Base-by-base conservation (phyloP, 1,140 invertebrate genomes). In the Eufriesea mexicana region DNA sequence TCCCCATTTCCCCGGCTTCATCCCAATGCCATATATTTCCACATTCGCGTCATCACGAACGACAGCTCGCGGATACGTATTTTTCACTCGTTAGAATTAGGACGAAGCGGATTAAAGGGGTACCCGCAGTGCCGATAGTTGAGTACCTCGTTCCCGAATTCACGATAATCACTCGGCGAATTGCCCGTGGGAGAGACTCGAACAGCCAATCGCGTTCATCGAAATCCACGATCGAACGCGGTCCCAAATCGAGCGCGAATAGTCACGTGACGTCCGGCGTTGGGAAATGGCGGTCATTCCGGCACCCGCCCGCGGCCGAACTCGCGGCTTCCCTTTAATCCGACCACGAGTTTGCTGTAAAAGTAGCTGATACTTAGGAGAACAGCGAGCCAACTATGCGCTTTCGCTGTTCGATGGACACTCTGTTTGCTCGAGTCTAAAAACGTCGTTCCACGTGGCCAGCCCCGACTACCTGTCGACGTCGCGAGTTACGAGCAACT, bases 271-370 rank as follows among this genome's bases (percentile, higher is more conserved):
- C n/a, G n/a, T n/a, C n/a, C n/a, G n/a, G n/a, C n/a, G n/a, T n/a
- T n/a, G n/a, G n/a, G n/a, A n/a, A n/a, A n/a, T n/a, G n/a, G n/a
- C n/a, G n/a, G n/a, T n/a, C n/a, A n/a, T n/a, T n/a, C n/a, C n/a
- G n/a, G n/a, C n/a, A n/a, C n/a, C n/a, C n/a, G n/a, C n/a, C n/a
- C n/a, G n/a, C n/a, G n/a, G n/a, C n/a, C n/a, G n/a, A 49, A 68
- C 49, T 68, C 76, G 75, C 67, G 28, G 49, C 8, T 42, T 57
- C 76, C 64, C 14, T 78, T 78, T 78, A 57, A 78, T 78, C 76
- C 18, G 64, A 20, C 51, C 5, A 8, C 5, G 23, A 6, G 20
- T 54, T 78, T 67, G 57, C 18, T 54, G 57, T 80, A 64, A 64
- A 72, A 47, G 35, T 62, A 74, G 35, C 8, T 61, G 16, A 67